Evolutionary conservation across 2,888 invertebrate genomes (phyloP), one percentile per base, ranked within the genome.

Genomic region (Baccha elongata): DNA sequence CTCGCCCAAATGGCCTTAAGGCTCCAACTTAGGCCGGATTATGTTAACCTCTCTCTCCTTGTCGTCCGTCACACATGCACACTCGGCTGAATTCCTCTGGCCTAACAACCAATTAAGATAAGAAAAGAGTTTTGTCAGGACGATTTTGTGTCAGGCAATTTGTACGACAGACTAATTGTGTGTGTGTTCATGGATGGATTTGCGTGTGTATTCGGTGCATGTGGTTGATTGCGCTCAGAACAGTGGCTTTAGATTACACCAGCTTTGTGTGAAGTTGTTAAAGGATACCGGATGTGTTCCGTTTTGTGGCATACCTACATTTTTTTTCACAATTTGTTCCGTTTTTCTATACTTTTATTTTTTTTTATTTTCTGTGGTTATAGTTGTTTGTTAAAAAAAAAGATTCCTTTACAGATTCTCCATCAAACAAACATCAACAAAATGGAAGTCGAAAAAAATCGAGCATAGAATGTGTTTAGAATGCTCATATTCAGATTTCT

Each of bases 141-240:
- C 76, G 72, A 83, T 83, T 83, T 78, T 83, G 76, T 83, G 83
- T 83, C 83, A 83, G 83, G 83, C 83, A 83, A 83, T 83, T 83
- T 83, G 83, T 83, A 42, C 62, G 58, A 21, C 83, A 58, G 83
- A 78, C 76, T 83, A 83, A 83, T 83, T 83, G 83, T 83, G 50
- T 72, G 35, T 53, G 44, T 60, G 55, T 64, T 42, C 52, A 37
- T 58, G 58, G 21, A 37, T 29, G 40, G 35, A 46, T 40, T 10
- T 40, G 48, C 2, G 58, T 26, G 48, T 19, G 46, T 52, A 11
- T 17, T 46, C 35, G 26, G 42, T 75, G 75, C 75, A 75, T 75
- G 76, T 64, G 81, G 81, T 75, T 65, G 75, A 81, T 81, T 81
- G 80, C 80, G 80, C 60, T 78, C 67, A n/a, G 19, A 78, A 83